Evolutionary conservation across 2,113 vertebrate species (phyloP).

Genomic region (Mola mola): DNA sequence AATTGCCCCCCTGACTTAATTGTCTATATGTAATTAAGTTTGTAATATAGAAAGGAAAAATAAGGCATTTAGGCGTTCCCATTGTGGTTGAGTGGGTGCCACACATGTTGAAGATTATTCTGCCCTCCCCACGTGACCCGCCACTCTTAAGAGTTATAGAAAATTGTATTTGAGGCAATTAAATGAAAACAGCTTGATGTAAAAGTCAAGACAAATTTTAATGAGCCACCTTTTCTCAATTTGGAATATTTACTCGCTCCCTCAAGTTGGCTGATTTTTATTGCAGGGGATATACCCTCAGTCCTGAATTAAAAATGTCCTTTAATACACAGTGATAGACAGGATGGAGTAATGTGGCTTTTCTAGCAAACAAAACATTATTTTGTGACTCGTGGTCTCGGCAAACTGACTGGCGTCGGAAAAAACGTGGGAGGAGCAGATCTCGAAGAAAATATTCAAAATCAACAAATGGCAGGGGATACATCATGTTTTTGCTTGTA

Average conservation of each 20-base stretch:
- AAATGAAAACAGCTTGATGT: constrained; percentile 73
- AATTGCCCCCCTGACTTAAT: constrained; percentile 79
- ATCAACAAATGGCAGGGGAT: constrained; percentile 7
- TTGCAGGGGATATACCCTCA: constrained; percentile 37
- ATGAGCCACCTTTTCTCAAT: constrained; percentile 64
- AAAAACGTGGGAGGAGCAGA: constrained; percentile 21
- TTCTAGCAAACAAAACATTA: constrained; percentile 57
- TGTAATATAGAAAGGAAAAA: constrained; percentile 77
- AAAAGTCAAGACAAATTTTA: constrained; percentile 79
- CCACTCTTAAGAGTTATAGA: constrained; percentile 71
- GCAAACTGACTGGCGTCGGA: constrained; percentile 34
- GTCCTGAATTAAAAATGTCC: constrained; percentile 67
- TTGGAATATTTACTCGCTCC: constrained; percentile 52
- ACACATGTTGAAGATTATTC: constrained; percentile 81
- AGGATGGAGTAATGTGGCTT: constrained; percentile 57
- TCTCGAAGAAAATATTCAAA: constrained; percentile 39
- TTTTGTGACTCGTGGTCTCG: constrained; percentile 49
- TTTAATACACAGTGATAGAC: constrained; percentile 40
- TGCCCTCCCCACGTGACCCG: constrained; percentile 67
- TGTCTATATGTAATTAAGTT: constrained; percentile 78
- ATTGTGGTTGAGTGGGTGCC: constrained; percentile 69
- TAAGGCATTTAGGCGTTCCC: constrained; percentile 70
- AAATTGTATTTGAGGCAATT: constrained; percentile 78
- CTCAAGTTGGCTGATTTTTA: constrained; percentile 58
- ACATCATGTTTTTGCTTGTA: background rate